These are phyloP conservation scores for Chaetodon auriga DNA, from an alignment of 2,113 vertebrate genomes.

Conservation along the genomic window DNA sequence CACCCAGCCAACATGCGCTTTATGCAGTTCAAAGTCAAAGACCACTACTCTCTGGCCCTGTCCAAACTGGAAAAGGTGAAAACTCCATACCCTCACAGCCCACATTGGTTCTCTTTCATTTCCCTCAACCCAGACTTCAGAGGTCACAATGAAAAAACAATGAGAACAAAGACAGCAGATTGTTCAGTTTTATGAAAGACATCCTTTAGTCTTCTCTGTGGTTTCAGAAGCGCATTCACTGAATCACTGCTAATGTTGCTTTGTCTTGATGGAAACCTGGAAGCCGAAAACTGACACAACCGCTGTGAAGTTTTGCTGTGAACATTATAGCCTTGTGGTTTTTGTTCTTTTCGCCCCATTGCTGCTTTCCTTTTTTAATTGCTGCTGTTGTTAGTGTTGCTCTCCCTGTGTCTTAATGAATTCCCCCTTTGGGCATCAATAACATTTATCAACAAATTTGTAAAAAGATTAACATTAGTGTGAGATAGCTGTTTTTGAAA, in stretches of 20 bases:
- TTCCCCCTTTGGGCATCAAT: slow-evolving; percentile 26
- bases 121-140: background rate
- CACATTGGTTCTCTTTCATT: background rate
- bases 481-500: background rate
- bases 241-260: background rate
- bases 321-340: background rate
- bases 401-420: slow-evolving; percentile 24
- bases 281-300: background rate
- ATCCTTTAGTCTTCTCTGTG: slow-evolving; percentile 1
- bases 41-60: slow-evolving; percentile 87
- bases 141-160: background rate
- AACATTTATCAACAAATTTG: slow-evolving; percentile 39
- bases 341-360: background rate
- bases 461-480: slow-evolving; percentile 15
- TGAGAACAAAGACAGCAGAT: background rate
- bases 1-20: slow-evolving; percentile 91
- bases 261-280: background rate
- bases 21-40: slow-evolving; percentile 91
- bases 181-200: background rate
- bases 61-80: slow-evolving; percentile 90
- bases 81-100: background rate
- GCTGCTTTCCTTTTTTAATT: background rate
- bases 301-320: background rate
- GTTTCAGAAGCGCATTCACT: slow-evolving; percentile 10
- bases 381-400: slow-evolving; percentile 11